Conservation (phyloP, 2,888 invertebrate species). For the Proisotoma minuta region DNA sequence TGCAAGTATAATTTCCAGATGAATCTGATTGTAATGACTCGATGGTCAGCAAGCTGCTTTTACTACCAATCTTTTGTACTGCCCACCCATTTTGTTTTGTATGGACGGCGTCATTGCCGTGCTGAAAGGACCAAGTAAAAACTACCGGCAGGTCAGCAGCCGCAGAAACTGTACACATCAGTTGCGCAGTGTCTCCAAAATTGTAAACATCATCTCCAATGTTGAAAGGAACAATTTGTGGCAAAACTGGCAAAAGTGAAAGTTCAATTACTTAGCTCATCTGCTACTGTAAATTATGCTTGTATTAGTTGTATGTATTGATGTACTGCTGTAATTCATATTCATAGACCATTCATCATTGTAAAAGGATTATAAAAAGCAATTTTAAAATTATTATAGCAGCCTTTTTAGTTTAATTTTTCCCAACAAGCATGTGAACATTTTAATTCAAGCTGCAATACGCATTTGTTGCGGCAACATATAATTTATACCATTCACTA, state of each 20-base stretch:
- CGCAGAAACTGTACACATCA: slow-evolving; percentile 32
- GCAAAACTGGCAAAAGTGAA: slow-evolving; percentile 44
- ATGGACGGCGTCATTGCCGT: slow-evolving; percentile 39
- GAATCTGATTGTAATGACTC: slow-evolving; percentile 44
- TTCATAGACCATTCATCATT: no score
- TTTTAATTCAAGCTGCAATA: not conserved
- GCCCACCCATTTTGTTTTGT: slow-evolving; percentile 53
- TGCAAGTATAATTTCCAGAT: slow-evolving; percentile 58
- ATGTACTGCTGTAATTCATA: no score
- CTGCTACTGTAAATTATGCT: no score
- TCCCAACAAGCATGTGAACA: no score
- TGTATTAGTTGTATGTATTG: not conserved
- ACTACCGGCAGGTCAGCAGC: slow-evolving; percentile 25
- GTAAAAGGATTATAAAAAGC: no score
- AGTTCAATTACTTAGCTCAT: no score
- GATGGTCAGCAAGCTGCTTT: slow-evolving; percentile 59
- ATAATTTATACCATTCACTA: slow-evolving; percentile 57
- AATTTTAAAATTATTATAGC: no score
- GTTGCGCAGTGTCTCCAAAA: slow-evolving; percentile 46
- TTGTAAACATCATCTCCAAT: slow-evolving; percentile 42
- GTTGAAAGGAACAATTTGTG: slow-evolving; percentile 48
- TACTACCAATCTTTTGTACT: slow-evolving; percentile 57
- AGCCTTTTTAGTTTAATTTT: no score
- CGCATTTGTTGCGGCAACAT: not conserved
- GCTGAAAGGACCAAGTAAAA: slow-evolving; percentile 40